Evolutionary conservation across 2,113 vertebrate genomes (phyloP).

Genomic region (Struthidea cinerea): DNA sequence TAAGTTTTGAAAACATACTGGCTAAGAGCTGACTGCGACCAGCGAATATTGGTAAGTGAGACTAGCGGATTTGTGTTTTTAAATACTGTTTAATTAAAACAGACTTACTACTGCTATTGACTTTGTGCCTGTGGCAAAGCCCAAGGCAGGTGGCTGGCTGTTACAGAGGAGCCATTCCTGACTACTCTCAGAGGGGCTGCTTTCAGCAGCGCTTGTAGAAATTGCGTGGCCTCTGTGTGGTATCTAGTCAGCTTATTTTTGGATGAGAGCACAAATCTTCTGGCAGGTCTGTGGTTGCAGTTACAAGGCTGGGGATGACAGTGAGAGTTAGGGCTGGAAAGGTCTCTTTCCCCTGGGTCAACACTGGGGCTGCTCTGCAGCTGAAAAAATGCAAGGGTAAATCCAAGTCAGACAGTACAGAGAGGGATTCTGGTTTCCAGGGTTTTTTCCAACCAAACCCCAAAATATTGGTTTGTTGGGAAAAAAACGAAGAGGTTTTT

Average conservation of each 20-base stretch:
- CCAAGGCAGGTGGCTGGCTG: background rate
- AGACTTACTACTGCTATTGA: background rate
- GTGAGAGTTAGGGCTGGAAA: background rate
- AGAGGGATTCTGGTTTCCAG: background rate
- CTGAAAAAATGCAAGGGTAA: background rate
- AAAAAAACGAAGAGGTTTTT: background rate
- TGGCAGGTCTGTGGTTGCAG: background rate
- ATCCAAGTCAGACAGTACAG: background rate
- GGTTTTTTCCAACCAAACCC: rapidly evolving
- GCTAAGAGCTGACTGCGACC: background rate
- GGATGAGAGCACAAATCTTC: background rate
- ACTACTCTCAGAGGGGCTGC: background rate
- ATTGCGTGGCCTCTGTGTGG: rapidly evolving
- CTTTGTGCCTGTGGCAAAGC: background rate
- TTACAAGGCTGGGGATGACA: background rate
- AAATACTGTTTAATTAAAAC: background rate
- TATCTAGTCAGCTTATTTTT: background rate
- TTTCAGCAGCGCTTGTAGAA: background rate
- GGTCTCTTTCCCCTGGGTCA: background rate
- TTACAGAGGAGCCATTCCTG: background rate
- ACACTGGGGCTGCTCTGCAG: background rate
- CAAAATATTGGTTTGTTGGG: background rate
- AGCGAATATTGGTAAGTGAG: rapidly evolving
- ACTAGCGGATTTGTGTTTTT: background rate
- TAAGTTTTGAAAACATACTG: background rate